Evolutionary conservation across 2,113 vertebrate species (phyloP).

Genomic region (Paradisaea rubra): DNA sequence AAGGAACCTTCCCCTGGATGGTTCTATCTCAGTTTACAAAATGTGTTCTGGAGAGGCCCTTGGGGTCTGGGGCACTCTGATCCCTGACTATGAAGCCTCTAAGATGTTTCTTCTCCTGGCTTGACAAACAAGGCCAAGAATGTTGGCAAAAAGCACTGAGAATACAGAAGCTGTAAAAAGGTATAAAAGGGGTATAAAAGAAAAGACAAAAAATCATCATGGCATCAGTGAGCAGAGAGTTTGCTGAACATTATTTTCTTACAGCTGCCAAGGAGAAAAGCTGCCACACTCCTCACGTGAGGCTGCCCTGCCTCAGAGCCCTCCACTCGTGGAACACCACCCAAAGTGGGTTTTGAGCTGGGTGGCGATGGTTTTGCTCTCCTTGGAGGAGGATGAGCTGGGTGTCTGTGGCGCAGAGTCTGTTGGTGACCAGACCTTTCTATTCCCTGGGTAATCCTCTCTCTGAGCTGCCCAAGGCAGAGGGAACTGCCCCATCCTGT

Average conservation of each 20-base stretch:
- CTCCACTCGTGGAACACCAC: not conserved
- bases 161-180: too few relatives aligned
- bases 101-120: too few relatives aligned
- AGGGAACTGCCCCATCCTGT: not conserved
- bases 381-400: not conserved
- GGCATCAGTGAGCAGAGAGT: not conserved
- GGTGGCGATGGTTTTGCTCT: not conserved
- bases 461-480: not conserved
- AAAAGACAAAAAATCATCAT: too few relatives aligned
- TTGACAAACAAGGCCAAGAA: too few relatives aligned
- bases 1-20: too few relatives aligned
- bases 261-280: not conserved
- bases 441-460: not conserved
- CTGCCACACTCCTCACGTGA: too few relatives aligned
- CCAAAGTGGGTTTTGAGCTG: not conserved
- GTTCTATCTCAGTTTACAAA: too few relatives aligned
- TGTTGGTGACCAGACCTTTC: not conserved
- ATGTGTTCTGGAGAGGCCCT: too few relatives aligned
- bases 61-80: too few relatives aligned
- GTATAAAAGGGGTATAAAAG: too few relatives aligned
- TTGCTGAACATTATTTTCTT: not conserved
- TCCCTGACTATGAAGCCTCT: too few relatives aligned
- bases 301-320: not conserved
- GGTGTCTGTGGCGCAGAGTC: not conserved
- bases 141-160: too few relatives aligned